phyloP scores from a whole-genome alignment of 2,888 invertebrate genomes.

The Eupithecia subumbrata region DNA sequence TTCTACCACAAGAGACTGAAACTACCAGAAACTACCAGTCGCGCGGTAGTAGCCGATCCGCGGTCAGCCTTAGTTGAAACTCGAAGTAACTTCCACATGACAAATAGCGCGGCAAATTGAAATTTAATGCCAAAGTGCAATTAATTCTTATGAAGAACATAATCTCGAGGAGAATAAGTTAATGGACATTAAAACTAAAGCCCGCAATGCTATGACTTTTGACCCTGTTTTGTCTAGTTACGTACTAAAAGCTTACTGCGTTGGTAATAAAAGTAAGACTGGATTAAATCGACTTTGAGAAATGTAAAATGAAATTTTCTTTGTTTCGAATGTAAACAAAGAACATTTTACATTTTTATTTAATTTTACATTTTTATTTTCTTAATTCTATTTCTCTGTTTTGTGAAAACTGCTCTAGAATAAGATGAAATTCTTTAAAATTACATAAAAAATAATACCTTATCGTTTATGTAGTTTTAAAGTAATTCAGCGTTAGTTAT shows the following conservation, averaged over 20 bases:
- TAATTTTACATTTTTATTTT: no score
- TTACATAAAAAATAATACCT: no score
- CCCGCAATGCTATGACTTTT: neutral
- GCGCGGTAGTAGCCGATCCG: neutral
- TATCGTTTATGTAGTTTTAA: no score
- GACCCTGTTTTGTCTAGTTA: constrained; percentile 1
- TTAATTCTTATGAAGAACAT: neutral
- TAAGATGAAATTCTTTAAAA: neutral
- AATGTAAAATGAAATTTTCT: no score
- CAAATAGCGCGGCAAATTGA: neutral
- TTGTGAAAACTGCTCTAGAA: neutral
- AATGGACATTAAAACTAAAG: neutral
- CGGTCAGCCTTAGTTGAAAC: neutral
- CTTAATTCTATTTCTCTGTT: neutral
- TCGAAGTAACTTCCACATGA: neutral
- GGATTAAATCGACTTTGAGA: neutral
- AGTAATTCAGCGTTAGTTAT: no score
- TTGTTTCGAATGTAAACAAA: neutral
- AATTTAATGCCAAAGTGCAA: constrained; percentile 2
- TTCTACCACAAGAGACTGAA: neutral
- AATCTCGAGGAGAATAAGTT: neutral
- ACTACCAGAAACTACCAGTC: neutral
- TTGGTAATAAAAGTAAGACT: neutral
- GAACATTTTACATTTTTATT: no score
- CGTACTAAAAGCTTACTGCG: neutral